Percentiles rank a stretch among this genome's conserved stretches.
Conservation (phyloP, 2,113 vertebrate species). For the Zosterops lateralis region DNA sequence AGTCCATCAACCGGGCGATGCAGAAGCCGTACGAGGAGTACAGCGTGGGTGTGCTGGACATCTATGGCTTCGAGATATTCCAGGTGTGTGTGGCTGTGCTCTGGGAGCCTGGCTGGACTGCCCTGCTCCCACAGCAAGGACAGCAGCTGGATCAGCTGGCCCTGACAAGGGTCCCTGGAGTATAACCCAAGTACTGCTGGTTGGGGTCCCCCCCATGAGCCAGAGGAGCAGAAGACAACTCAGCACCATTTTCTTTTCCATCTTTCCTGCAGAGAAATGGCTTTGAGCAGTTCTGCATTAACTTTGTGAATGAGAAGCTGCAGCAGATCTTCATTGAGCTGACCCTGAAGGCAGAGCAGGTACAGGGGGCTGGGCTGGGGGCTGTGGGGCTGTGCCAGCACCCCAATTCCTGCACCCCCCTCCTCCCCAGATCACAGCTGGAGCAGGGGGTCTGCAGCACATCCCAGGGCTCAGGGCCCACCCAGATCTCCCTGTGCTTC, state of each 20-base stretch:
- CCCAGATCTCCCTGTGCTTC: not conserved
- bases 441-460: not conserved
- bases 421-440: accelerated
- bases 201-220: accelerated
- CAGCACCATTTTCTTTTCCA: not conserved
- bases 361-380: not conserved
- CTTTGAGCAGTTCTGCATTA: conserved; percentile 99
- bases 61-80: conserved; percentile 98
- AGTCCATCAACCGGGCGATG: conserved; percentile 94
- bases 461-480: accelerated
- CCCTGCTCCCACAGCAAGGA: not conserved
- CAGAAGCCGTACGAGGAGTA: conserved; percentile 90
- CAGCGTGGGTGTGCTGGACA: conserved; percentile 93
- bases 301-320: conserved; percentile 97
- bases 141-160: not conserved
- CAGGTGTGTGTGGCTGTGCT: conserved; percentile 73
- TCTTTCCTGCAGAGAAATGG: conserved; percentile 84
- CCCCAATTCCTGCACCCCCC: not conserved
- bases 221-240: not conserved
- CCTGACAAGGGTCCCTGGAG: not conserved
- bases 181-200: not conserved
- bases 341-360: conserved; percentile 97
- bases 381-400: not conserved
- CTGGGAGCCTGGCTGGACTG: not conserved
- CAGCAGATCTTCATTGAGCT: conserved; percentile 98